Evolutionary conservation across 2,113 vertebrate species (phyloP).

Genomic region (Craseonycteris thonglongyai): DNA sequence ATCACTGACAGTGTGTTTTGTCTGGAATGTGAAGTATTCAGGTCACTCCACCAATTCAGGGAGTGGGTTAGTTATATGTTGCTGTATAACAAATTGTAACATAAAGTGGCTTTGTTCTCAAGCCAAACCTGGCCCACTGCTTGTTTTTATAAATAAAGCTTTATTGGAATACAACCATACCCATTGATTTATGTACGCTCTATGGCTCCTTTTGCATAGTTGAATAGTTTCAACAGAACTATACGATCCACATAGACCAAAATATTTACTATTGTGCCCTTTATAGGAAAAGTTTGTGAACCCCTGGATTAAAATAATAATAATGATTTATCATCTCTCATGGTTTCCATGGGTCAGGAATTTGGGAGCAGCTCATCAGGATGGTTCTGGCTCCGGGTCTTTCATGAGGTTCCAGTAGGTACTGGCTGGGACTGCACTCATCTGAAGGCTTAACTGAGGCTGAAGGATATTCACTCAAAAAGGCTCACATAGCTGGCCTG

Average conservation of each 20-base stretch:
- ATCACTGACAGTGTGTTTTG: not conserved
- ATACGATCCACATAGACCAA: not conserved
- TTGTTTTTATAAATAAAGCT: conserved; percentile 14
- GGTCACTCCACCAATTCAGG: not conserved
- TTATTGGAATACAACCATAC: not conserved
- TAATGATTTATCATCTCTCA: not conserved
- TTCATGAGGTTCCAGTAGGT: not conserved
- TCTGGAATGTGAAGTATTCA: not conserved
- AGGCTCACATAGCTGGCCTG: not conserved
- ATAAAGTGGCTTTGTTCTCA: not conserved
- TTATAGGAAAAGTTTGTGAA: not conserved
- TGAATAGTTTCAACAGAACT: not conserved
- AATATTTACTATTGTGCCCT: not conserved
- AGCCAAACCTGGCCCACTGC: not conserved
- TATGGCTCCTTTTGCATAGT: not conserved
- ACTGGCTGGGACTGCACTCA: not conserved
- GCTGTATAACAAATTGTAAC: not conserved
- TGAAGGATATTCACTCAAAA: not conserved
- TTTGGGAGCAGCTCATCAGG: not conserved
- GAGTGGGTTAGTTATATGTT: not conserved
- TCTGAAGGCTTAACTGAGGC: not conserved
- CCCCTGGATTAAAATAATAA: not conserved
- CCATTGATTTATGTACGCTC: not conserved
- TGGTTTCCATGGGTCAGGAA: not conserved
- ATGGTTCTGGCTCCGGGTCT: not conserved